Conservation (phyloP, 2,113 vertebrate genomes). For the Myotis yumanensis region DNA sequence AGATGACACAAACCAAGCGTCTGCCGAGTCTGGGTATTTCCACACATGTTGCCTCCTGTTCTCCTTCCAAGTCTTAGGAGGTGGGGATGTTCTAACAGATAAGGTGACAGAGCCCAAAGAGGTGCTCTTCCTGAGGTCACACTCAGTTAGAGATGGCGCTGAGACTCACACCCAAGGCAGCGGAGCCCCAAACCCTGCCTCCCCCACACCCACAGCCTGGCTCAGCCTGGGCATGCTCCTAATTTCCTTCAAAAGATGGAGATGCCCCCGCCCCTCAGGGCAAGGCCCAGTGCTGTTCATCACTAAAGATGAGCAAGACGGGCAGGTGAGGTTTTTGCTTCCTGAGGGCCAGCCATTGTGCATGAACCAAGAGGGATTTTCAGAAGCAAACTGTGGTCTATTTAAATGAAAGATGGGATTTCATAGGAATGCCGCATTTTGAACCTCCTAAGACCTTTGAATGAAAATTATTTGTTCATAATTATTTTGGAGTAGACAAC, state of each 20-base stretch:
- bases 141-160: not conserved
- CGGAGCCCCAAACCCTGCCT: not conserved
- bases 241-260: not conserved
- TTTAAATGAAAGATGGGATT: not conserved
- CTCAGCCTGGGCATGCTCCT: not conserved
- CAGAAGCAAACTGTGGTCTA: not conserved
- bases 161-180: not conserved
- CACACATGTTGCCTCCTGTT: not conserved
- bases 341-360: not conserved
- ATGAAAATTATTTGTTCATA: not conserved
- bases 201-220: not conserved
- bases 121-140: not conserved
- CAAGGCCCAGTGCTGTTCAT: not conserved
- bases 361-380: not conserved
- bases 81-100: not conserved
- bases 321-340: not conserved
- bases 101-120: not conserved
- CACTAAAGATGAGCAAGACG: not conserved
- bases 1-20: accelerated
- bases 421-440: not conserved
- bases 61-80: not conserved
- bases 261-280: not conserved
- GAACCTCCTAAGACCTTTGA: not conserved
- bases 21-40: not conserved
- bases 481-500: not conserved